These are phyloP conservation scores for Phlogophora meticulosa DNA, from an alignment of 2,888 invertebrate species.

Conservation along the genomic window DNA sequence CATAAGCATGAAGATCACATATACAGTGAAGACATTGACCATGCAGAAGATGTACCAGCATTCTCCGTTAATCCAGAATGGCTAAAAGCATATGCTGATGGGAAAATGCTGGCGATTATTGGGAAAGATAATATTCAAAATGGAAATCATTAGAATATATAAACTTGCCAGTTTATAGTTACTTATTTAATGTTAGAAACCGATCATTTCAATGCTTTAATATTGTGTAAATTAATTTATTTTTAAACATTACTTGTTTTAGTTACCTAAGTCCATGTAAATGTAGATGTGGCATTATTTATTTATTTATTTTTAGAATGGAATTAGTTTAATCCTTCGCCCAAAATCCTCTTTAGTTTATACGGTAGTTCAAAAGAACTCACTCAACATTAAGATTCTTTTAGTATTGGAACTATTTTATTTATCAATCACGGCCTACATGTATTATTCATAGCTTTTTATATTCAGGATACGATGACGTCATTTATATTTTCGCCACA, in stretches of 20 bases:
- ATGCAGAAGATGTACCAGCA: constrained; percentile 66
- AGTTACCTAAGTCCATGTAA: neutral
- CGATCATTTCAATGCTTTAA: constrained; percentile 22
- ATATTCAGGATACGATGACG: too few relatives aligned
- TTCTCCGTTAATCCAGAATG: constrained; percentile 54
- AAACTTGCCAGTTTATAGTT: constrained; percentile 42
- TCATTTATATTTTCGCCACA: too few relatives aligned
- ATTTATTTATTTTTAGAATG: neutral
- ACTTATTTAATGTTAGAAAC: constrained; percentile 10
- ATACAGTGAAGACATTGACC: constrained; percentile 62
- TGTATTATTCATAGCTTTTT: too few relatives aligned
- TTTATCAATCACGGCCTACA: too few relatives aligned
- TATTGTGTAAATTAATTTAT: neutral
- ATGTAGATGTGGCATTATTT: neutral
- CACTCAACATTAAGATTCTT: too few relatives aligned
- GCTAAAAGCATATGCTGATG: constrained; percentile 56
- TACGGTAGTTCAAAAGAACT: too few relatives aligned
- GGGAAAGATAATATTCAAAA: constrained; percentile 41
- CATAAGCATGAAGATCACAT: constrained; percentile 36
- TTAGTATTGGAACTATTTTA: too few relatives aligned
- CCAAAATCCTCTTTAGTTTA: neutral
- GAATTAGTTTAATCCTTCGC: neutral
- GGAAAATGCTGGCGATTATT: constrained; percentile 49
- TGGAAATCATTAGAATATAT: constrained; percentile 26
- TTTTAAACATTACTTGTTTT: neutral